Percentiles rank a stretch among this genome's conserved stretches.
Conservation (phyloP, 2,797 vertebrate species). For the Glyptemys insculpta region DNA sequence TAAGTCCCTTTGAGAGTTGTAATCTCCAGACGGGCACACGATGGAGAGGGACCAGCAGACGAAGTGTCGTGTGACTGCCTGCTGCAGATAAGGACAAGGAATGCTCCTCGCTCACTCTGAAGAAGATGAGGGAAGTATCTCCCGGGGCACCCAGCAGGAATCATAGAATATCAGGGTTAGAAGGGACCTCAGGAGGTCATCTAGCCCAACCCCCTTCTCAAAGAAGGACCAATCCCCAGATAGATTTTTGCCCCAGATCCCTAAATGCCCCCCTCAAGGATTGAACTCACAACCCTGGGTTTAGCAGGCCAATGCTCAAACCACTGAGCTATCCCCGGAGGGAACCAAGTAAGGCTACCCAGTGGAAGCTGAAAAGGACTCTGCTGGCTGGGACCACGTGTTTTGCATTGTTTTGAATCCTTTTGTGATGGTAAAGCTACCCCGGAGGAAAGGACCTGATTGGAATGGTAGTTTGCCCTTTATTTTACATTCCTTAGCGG, state of each 20-base stretch:
- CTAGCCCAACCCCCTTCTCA: too few relatives aligned
- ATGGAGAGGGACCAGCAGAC: background rate
- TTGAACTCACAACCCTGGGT: too few relatives aligned
- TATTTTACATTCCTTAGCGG: background rate
- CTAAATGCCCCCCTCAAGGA: too few relatives aligned
- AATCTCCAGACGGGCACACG: background rate
- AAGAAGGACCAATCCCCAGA: too few relatives aligned
- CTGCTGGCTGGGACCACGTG: background rate
- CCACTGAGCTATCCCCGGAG: background rate
- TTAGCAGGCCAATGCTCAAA: too few relatives aligned
- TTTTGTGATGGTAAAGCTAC: background rate
- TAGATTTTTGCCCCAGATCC: too few relatives aligned
- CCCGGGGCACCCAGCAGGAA: background rate
- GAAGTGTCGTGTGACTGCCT: background rate
- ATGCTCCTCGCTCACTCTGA: background rate
- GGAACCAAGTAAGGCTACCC: background rate
- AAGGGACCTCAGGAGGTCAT: too few relatives aligned
- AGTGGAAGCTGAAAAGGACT: background rate
- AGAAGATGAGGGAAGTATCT: background rate
- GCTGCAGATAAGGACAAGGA: background rate
- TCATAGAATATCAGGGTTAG: too few relatives aligned
- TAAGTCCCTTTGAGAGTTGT: background rate
- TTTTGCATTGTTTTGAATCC: accelerated
- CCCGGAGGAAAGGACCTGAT: background rate
- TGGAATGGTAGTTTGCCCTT: background rate